A percentile compares a stretch with the other conserved stretches of the same genome.
Evolutionary conservation across 2,113 vertebrate genomes (phyloP).

Genomic region (Ictalurus furcatus): DNA sequence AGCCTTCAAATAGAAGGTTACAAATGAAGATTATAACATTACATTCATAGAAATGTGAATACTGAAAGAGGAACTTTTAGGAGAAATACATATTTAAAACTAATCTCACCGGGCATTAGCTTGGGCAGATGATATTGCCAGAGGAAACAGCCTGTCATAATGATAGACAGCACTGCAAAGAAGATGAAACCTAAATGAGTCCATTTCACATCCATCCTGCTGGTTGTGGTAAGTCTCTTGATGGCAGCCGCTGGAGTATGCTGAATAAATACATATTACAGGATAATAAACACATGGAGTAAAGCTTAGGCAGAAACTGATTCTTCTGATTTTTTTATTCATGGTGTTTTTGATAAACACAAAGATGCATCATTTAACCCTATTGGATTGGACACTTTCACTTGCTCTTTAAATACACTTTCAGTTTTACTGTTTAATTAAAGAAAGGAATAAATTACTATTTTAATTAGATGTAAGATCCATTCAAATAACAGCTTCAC

Average conservation of each 20-base stretch:
- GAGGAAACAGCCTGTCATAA: conserved; percentile 81
- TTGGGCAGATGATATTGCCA: conserved; percentile 84
- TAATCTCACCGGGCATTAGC: conserved; percentile 65
- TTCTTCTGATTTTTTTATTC: not conserved
- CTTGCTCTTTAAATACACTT: not conserved
- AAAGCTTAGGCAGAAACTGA: not conserved
- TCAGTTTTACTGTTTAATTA: not conserved
- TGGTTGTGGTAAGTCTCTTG: conserved; percentile 58
- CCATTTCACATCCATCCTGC: conserved; percentile 68
- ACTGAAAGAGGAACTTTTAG: not conserved
- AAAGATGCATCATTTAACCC: too few relatives aligned
- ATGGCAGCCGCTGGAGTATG: conserved; percentile 50
- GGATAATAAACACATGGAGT: not conserved
- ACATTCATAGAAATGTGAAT: not conserved
- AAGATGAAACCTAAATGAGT: conserved; percentile 63
- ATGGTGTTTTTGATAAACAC: not conserved
- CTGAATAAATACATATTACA: conserved; percentile 51
- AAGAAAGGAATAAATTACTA: not conserved
- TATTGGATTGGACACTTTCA: not conserved
- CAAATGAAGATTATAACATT: not conserved
- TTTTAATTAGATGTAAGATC: not conserved
- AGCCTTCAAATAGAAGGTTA: not conserved
- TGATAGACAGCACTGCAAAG: conserved; percentile 71
- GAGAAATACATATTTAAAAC: not conserved
- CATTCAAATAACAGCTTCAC: not conserved